These are phyloP conservation scores for Neolamprologus fasciatus DNA, from an alignment of 2,113 vertebrate genomes.

Conservation along the genomic window DNA sequence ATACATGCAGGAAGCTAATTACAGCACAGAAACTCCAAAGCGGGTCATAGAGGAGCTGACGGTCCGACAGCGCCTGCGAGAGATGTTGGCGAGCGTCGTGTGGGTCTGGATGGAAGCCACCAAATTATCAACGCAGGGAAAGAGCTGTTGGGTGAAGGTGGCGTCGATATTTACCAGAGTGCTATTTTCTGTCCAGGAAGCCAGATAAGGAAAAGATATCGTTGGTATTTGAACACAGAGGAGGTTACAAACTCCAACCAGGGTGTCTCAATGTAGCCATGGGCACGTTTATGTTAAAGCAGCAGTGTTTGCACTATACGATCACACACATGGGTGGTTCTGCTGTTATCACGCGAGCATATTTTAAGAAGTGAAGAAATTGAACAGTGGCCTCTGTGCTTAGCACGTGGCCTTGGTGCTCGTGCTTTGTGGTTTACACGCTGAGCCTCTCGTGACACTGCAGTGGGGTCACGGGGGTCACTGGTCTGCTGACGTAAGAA, in stretches of 20 bases:
- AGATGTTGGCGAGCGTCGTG: neutral
- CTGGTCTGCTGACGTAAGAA: neutral
- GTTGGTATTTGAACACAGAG: neutral
- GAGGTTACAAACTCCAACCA: neutral
- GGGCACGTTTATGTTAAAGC: neutral
- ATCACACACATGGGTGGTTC: neutral
- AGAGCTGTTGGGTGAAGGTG: neutral
- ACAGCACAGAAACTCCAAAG: neutral
- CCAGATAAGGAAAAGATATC: neutral
- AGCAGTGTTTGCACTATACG: neutral
- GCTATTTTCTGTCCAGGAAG: neutral
- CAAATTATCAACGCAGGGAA: neutral
- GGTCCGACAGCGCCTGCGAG: rapidly evolving
- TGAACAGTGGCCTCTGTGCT: neutral
- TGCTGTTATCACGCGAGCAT: neutral
- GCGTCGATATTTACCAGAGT: neutral
- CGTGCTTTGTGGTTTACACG: rapidly evolving
- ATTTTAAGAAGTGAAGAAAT: neutral
- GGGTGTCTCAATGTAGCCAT: neutral
- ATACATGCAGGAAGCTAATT: neutral
- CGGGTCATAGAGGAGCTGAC: neutral
- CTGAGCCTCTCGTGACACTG: rapidly evolving
- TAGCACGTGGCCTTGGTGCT: neutral
- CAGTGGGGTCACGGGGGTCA: neutral
- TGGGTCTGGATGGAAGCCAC: neutral